Base-by-base conservation (phyloP, 2,797 vertebrate genomes). In the Oryzias dopingdopingensis region DNA sequence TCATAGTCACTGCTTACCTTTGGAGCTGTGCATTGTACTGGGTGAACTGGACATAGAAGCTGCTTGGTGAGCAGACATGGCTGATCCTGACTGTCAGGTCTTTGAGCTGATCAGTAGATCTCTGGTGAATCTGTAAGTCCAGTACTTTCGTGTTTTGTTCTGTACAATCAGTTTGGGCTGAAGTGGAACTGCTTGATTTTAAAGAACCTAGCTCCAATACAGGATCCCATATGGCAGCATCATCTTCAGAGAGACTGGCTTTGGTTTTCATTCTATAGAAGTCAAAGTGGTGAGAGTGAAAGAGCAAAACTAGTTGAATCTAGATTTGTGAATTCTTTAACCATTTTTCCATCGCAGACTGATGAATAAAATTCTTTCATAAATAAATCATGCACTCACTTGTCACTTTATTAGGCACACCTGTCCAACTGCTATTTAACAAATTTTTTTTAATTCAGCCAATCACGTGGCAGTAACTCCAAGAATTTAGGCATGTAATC, bases 31-130 rank as follows among this genome's bases (percentile, higher is more conserved):
- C 12, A 74, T 94, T 83, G 26, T 87, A 77, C 65, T 92, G 87
- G 24, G 81, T 62, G 62, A 93, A 79, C 17, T 89, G 95, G 16
- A 97, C 82, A 52, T 90, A 95, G 74, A 98, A 94, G 85, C 92
- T 95, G 77, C 92, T 92, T 2, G 96, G 96, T 23, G 96, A 96
- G 42, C 87, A 79, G 56, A 95, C 86, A 22, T 93, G 90, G 72
- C 90, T 94, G 65, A 98, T 86, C 67, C 80, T 79, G 22, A 92
- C 94, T 76, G 85, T 84, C 8, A 95, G 51, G 26, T 91, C 86
- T 72, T 92, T 84, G 18, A 88, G 79, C 5, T 64, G 60, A 17
- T 41, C 24, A 0, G 72, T 79, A 1, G 89, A 56, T 44, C 44
- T 77, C 29, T 90, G 63, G 17, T 65, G 53, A 44, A 64, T 51